These are phyloP conservation scores for Cylindroiulus punctatus DNA, from an alignment of 2,888 invertebrate species.

Conservation along the genomic window DNA sequence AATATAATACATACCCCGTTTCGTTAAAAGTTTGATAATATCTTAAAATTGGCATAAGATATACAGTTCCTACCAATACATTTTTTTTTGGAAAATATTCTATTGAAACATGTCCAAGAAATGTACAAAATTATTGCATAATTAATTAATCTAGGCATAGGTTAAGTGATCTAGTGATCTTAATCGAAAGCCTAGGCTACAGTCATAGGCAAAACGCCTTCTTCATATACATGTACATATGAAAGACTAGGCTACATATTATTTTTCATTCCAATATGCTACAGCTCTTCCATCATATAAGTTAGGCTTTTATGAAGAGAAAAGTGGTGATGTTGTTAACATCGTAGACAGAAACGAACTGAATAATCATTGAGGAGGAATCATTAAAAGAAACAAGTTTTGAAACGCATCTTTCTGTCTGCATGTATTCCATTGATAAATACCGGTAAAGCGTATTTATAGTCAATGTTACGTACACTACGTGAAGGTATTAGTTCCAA, in stretches of 20 bases:
- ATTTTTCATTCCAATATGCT: neutral
- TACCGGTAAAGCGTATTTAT: neutral
- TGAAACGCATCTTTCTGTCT: no score
- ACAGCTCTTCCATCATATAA: neutral
- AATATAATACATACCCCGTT: neutral
- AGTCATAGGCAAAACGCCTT: neutral
- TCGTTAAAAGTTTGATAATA: conserved; percentile 30
- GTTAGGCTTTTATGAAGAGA: neutral
- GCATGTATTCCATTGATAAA: neutral
- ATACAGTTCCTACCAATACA: conserved; percentile 6
- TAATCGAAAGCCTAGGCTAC: conserved; percentile 2
- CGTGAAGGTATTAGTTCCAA: no score
- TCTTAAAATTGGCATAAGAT: neutral
- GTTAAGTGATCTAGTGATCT: conserved; percentile 12
- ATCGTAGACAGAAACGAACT: neutral
- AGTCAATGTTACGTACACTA: conserved; percentile 10
- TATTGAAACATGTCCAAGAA: conserved; percentile 50
- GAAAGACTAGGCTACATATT: conserved; percentile 13
- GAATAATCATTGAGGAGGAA: conserved; percentile 1
- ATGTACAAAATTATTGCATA: conserved; percentile 55
- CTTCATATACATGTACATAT: conserved; percentile 21
- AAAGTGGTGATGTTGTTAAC: neutral
- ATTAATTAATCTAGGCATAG: conserved; percentile 48
- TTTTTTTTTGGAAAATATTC: conserved; percentile 29
- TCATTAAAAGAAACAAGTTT: neutral